Evolutionary conservation across 1,140 invertebrate species (phyloP), one percentile per base, ranked within the genome.

Genomic region (Zophobas atratus): DNA sequence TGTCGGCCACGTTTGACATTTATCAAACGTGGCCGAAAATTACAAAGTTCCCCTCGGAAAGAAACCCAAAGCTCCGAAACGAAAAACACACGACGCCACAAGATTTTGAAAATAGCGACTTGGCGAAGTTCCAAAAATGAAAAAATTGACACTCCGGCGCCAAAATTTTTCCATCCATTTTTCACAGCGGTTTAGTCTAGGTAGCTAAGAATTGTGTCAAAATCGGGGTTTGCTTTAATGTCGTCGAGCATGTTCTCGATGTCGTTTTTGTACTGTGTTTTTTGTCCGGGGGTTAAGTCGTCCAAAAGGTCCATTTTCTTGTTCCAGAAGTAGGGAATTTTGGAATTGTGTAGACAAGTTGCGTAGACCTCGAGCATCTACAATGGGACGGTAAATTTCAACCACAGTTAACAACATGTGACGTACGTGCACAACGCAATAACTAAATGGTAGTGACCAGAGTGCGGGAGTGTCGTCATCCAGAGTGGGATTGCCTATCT

Each of bases 241-340:
- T 55, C 53, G 35, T 55, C 20, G 35, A 55, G 53, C 53, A 55
- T 55, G 32, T 5, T 55, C 35, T 33, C 5, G 1, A 55, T 32
- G 6, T 55, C n/a, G 2, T 33, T 34, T 34, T 33, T 33, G 35
- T 33, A 55, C 8, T 55, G 32, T 32, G 33, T 34, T 1, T 32
- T 55, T 55, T 55, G 53, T 34, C 32, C 33, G 6, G 3, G 32
- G 2, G 53, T 55, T 55, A 55, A 55, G 32, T 55, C 35, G 6
- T 55, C 53, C 32, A 55, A 55, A 55, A 55, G 53, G 1, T n/a
- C 1, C 3, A 55, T 6, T 34, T 46, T 46, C 33, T 82, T 38
- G 74, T 89, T 86, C 88, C 88, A 89, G 77, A 85, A 89, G 77
- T 88, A 89, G 1, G 83, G 85, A 38, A 89, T 88, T 2, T 84